Conservation (phyloP, 23 tunicate genomes). For the Trididemnum nubilum region DNA sequence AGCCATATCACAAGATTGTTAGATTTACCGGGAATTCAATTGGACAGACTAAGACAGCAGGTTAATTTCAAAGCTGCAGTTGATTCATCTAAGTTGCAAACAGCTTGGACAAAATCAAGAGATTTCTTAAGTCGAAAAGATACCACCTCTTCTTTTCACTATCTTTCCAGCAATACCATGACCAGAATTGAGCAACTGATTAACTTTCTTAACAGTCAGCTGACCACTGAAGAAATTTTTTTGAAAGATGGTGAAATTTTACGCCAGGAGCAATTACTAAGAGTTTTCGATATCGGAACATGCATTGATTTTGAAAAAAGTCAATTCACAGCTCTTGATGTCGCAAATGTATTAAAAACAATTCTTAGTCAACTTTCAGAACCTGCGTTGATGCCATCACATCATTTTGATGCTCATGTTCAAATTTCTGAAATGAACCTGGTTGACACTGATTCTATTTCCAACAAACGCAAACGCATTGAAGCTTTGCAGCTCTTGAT, state of each 20-base stretch:
- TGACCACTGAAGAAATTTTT: slow-evolving; percentile 65
- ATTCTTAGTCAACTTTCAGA: slow-evolving; percentile 67
- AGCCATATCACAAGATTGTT: slow-evolving; percentile 81
- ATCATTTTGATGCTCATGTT: slow-evolving; percentile 73
- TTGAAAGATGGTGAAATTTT: slow-evolving; percentile 68
- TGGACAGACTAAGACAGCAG: slow-evolving; percentile 42
- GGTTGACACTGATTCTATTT: not conserved
- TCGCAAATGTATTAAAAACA: slow-evolving; percentile 69
- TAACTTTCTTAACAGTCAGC: slow-evolving; percentile 44
- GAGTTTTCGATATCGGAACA: slow-evolving; percentile 69
- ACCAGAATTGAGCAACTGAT: slow-evolving; percentile 65
- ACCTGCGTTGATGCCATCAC: slow-evolving; percentile 62
- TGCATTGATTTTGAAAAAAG: slow-evolving; percentile 73
- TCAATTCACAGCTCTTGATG: slow-evolving; percentile 76
- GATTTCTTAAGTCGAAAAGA: slow-evolving; percentile 57
- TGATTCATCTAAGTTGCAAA: not conserved
- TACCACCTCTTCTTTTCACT: not conserved
- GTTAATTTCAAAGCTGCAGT: not conserved
- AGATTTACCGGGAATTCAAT: slow-evolving; percentile 67
- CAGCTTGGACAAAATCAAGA: slow-evolving; percentile 41
- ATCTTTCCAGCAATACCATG: slow-evolving; percentile 47
- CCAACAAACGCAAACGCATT: slow-evolving; percentile 66
- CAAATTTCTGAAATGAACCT: slow-evolving; percentile 83
- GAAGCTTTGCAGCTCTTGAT: slow-evolving; percentile 75
- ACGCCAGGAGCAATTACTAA: slow-evolving; percentile 62